A percentile compares a stretch with the other conserved stretches of the same genome.
These are phyloP conservation scores for Sterrhoptilus dennistouni DNA, from an alignment of 2,113 vertebrate species.

Conservation along the genomic window DNA sequence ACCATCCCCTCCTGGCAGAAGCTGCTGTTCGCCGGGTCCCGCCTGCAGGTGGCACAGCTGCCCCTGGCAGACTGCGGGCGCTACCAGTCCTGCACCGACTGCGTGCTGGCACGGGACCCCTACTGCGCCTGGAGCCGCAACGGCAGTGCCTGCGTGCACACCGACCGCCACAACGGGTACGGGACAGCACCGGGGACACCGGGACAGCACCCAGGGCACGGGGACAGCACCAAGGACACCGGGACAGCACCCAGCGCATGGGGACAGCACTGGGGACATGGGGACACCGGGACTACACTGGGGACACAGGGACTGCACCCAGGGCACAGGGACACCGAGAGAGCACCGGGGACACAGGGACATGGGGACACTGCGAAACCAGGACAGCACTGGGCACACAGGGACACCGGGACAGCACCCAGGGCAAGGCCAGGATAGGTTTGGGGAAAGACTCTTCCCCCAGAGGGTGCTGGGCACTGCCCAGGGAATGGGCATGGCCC, in stretches of 20 bases:
- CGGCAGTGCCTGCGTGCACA: slow-evolving; percentile 84
- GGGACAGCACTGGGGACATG: too few species aligned
- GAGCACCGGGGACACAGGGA: too few species aligned
- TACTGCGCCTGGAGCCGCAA: slow-evolving; percentile 93
- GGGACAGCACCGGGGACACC: background rate
- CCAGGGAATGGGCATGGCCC: background rate
- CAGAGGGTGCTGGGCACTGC: background rate
- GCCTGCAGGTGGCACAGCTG: slow-evolving; percentile 87
- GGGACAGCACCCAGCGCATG: too few species aligned
- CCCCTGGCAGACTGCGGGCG: slow-evolving; percentile 89
- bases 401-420: background rate
- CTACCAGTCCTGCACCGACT: slow-evolving; percentile 91
- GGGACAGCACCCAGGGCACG: background rate
- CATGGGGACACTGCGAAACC: too few species aligned
- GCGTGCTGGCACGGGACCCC: slow-evolving; percentile 90
- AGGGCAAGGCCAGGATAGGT: accelerated
- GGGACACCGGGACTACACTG: too few species aligned
- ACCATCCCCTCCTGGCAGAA: slow-evolving; percentile 68
- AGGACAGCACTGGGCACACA: too few species aligned
- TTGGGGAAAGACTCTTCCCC: too few species aligned
- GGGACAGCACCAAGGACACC: background rate
- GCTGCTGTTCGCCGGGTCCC: slow-evolving; percentile 90
- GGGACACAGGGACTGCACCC: background rate
- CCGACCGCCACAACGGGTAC: slow-evolving; percentile 80
- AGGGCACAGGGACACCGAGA: too few species aligned